Percentiles rank a stretch among this genome's conserved stretches.
Evolutionary conservation across 2,797 vertebrate species (phyloP).

Genomic region (Eleutherodactylus coqui): DNA sequence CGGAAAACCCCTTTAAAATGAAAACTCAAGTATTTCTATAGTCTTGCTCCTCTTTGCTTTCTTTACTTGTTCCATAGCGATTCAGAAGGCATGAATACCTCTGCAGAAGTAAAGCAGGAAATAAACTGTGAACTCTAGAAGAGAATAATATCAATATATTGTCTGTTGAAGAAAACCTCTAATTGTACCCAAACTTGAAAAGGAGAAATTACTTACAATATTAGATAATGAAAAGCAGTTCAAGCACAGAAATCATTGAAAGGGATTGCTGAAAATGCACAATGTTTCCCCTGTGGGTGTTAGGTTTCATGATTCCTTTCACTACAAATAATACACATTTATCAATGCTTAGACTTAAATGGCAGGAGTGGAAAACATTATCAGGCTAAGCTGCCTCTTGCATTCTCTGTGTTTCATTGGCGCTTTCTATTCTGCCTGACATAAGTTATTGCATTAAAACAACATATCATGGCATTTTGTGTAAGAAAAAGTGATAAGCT

Average conservation of each 20-base stretch:
- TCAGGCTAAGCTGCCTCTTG: constrained; percentile 51
- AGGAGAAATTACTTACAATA: constrained; percentile 56
- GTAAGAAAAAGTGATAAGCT: constrained; percentile 56
- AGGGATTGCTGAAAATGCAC: constrained; percentile 55
- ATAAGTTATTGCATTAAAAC: constrained; percentile 59
- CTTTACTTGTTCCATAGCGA: background rate
- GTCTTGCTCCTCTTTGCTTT: background rate
- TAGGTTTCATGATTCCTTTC: constrained; percentile 60
- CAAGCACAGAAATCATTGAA: constrained; percentile 61
- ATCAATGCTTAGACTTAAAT: constrained; percentile 62
- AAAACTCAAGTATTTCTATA: no score
- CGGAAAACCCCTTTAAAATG: no score
- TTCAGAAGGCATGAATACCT: background rate
- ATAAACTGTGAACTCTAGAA: background rate
- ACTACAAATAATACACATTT: constrained; percentile 61
- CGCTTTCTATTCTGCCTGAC: constrained; percentile 46
- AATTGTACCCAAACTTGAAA: constrained; percentile 56
- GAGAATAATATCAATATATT: constrained; percentile 34
- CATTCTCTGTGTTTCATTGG: constrained; percentile 41
- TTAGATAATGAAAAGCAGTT: constrained; percentile 61
- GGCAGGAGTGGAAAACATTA: constrained; percentile 50
- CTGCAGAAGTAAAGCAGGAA: constrained; percentile 9
- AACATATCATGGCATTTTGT: constrained; percentile 46
- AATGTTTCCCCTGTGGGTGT: constrained; percentile 62
- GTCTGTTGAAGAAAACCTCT: constrained; percentile 38